Percentiles rank a stretch among this genome's conserved stretches.
phyloP scores from a whole-genome alignment of 2,797 vertebrate species.

The Tamandua tetradactyla region DNA sequence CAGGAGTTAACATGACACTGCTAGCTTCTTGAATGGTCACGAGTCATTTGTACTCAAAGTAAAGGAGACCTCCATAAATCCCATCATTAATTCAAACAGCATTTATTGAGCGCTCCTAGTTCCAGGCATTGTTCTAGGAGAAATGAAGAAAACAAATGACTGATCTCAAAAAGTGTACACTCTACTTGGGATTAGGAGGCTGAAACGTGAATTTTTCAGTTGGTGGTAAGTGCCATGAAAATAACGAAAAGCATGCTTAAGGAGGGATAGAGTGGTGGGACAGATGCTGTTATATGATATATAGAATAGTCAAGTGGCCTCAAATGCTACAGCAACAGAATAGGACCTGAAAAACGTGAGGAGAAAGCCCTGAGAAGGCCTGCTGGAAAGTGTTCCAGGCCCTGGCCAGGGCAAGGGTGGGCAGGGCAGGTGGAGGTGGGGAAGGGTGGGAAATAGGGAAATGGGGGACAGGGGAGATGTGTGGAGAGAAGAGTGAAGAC shows the following conservation, averaged over 20 bases:
- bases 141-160: neutral
- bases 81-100: neutral
- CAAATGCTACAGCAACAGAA: neutral
- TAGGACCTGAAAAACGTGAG: neutral
- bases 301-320: neutral
- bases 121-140: neutral
- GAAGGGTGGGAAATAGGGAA: too few relatives aligned
- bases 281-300: too few relatives aligned
- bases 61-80: neutral
- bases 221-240: neutral
- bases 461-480: neutral
- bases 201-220: neutral
- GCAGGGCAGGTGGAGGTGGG: too few relatives aligned
- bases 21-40: neutral
- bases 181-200: neutral
- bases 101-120: neutral
- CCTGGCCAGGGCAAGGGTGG: too few relatives aligned
- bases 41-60: neutral
- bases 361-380: neutral
- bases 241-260: neutral
- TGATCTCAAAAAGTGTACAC: neutral
- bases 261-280: neutral
- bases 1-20: accelerated
- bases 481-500: neutral
- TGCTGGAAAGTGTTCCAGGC: too few relatives aligned